These are phyloP conservation scores for Epicampocera succincta DNA, from an alignment of 2,888 invertebrate species.

Conservation along the genomic window DNA sequence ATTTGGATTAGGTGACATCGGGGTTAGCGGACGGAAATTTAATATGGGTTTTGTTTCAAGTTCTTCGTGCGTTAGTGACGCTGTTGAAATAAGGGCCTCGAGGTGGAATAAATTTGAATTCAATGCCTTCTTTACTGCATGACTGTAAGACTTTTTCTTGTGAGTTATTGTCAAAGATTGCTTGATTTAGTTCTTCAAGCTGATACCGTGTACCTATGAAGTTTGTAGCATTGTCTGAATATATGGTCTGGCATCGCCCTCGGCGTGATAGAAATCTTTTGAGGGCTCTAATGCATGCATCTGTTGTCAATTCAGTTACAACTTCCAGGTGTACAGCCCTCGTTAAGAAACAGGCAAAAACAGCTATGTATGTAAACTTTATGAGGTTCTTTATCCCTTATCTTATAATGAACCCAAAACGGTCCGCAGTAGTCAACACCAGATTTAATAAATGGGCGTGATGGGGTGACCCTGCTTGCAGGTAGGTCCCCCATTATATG, in stretches of 20 bases:
- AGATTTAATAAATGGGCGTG: not conserved
- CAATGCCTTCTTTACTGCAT: not conserved
- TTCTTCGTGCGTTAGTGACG: not conserved
- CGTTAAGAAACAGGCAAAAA: too few relatives aligned
- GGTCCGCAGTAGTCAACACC: constrained; percentile 1
- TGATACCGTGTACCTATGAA: constrained; percentile 2
- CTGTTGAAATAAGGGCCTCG: not conserved
- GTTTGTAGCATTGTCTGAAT: not conserved
- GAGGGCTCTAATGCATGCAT: not conserved
- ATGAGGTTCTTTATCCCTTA: not conserved
- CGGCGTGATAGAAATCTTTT: not conserved
- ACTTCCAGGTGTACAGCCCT: too few relatives aligned
- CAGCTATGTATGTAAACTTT: too few relatives aligned
- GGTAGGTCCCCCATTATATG: not conserved
- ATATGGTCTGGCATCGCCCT: not conserved
- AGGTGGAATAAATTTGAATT: not conserved
- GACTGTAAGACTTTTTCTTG: not conserved
- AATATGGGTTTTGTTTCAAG: not conserved
- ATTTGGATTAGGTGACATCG: not conserved
- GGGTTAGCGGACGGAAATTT: not conserved
- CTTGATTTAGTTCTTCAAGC: constrained; percentile 1
- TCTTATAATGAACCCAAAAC: not conserved
- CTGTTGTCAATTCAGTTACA: too few relatives aligned
- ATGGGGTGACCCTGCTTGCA: not conserved
- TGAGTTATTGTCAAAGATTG: not conserved